Evolutionary conservation across 2,888 invertebrate genomes (phyloP).

Genomic region (Cryptus viduatorius): DNA sequence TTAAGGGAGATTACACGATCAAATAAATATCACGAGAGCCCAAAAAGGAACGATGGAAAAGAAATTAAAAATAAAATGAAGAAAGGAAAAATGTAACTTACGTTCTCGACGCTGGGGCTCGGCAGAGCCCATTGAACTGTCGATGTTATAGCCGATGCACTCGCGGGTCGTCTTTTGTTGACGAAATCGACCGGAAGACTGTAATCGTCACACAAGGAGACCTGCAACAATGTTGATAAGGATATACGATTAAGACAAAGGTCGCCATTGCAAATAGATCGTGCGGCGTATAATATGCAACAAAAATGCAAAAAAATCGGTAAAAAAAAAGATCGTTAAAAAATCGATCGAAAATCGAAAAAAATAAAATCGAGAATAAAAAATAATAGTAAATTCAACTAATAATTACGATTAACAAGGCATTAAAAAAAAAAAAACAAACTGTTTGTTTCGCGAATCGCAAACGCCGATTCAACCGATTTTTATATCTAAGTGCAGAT

Average conservation of each 20-base stretch:
- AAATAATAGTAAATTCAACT: no score
- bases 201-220: conserved; percentile 94
- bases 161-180: conserved; percentile 89
- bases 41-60: background rate
- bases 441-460: no score
- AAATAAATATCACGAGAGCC: conserved; percentile 36
- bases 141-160: conserved; percentile 85
- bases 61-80: background rate
- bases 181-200: conserved; percentile 94
- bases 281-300: no score
- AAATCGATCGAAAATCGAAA: no score
- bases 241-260: background rate
- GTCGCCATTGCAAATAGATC: background rate
- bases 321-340: no score
- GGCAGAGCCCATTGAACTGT: conserved; percentile 88
- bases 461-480: no score
- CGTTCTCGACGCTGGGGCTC: conserved; percentile 86
- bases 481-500: no score
- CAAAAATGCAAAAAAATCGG: background rate
- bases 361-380: no score
- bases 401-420: no score
- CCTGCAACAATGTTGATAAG: conserved; percentile 87
- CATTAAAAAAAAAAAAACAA: no score
- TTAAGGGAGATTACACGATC: conserved; percentile 43
- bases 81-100: conserved; percentile 77